A percentile compares a stretch with the other conserved stretches of the same genome.
Conservation (phyloP, 2,888 invertebrate genomes). For the Neoitamus cyanurus region DNA sequence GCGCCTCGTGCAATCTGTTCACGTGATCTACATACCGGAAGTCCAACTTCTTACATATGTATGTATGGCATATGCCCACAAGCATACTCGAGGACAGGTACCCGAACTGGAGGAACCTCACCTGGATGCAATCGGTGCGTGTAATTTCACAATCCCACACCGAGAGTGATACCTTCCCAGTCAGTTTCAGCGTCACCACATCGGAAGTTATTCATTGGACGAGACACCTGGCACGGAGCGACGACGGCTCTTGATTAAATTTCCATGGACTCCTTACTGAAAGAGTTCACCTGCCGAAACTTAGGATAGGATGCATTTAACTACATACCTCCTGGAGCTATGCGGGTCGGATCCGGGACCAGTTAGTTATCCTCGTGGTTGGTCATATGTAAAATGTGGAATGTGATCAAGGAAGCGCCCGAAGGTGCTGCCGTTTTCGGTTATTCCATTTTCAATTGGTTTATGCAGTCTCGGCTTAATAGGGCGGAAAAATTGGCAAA, state of each 20-base stretch:
- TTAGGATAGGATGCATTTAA: neutral
- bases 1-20: neutral
- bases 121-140: neutral
- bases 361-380: neutral
- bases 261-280: neutral
- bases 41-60: neutral
- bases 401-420: neutral
- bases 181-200: neutral
- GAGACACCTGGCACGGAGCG: neutral
- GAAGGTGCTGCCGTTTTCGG: neutral
- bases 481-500: neutral
- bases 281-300: neutral
- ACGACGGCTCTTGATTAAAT: neutral
- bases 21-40: neutral
- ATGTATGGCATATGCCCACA: too few relatives aligned
- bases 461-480: neutral
- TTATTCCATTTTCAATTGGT: neutral
- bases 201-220: neutral
- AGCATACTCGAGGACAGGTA: neutral
- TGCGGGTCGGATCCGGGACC: neutral
- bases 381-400: too few relatives aligned
- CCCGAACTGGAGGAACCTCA: neutral
- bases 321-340: neutral
- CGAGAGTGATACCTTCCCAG: neutral
- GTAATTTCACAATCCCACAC: neutral